Conservation (phyloP, 1,140 invertebrate genomes). For the Drosophila nannoptera region DNA sequence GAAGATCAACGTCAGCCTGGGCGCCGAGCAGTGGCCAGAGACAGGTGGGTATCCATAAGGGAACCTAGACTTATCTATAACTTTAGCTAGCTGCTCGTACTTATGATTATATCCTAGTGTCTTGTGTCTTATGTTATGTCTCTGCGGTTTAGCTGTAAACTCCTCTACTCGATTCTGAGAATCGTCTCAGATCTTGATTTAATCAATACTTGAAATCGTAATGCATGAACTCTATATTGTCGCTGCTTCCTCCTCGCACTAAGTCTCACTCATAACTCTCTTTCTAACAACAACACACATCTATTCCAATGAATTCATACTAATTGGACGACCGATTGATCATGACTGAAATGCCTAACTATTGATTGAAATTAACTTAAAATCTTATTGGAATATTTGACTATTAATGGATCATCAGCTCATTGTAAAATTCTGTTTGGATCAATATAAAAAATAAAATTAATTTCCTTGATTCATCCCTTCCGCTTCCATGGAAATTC, state of each 20-base stretch:
- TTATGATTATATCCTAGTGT: slow-evolving; percentile 27
- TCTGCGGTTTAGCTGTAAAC: slow-evolving; percentile 51
- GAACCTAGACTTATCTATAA: slow-evolving; percentile 9
- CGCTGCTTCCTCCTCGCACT: slow-evolving; percentile 41
- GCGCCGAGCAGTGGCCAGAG: slow-evolving; percentile 63
- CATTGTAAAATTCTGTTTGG: too few relatives aligned
- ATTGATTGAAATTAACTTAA: background rate
- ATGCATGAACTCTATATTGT: slow-evolving; percentile 55
- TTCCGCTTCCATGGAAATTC: too few relatives aligned
- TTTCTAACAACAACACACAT: slow-evolving; percentile 23
- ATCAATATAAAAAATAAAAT: too few relatives aligned
- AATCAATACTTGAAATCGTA: slow-evolving; percentile 50
- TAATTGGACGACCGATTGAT: slow-evolving; percentile 13
- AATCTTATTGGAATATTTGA: background rate
- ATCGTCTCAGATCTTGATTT: slow-evolving; percentile 20
- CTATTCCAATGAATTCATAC: background rate
- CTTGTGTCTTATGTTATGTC: slow-evolving; percentile 32
- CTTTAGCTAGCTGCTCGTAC: slow-evolving; percentile 42
- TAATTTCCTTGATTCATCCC: too few relatives aligned
- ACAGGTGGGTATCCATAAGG: slow-evolving; percentile 58
- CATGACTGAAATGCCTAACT: slow-evolving; percentile 3
- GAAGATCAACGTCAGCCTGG: slow-evolving; percentile 80
- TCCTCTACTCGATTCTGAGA: slow-evolving; percentile 65
- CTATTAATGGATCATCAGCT: too few relatives aligned
- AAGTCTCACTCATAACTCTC: slow-evolving; percentile 44